Conservation (phyloP, 1,140 invertebrate genomes). For the Cydia amplana region DNA sequence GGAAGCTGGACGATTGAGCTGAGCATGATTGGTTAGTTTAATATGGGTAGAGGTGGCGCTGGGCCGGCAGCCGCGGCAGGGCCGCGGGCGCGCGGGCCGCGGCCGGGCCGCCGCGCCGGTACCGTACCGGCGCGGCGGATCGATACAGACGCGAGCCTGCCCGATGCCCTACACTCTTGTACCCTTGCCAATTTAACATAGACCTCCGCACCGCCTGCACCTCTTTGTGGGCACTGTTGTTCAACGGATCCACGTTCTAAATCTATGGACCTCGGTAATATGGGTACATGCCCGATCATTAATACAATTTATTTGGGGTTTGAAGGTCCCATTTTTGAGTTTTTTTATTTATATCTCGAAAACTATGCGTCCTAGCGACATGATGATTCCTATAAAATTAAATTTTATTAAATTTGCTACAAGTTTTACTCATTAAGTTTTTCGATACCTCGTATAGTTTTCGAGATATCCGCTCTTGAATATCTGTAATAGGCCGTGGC, state of each 20-base stretch:
- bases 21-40: background rate
- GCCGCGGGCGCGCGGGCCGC: conserved; percentile 46
- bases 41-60: conserved; percentile 14
- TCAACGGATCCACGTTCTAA: background rate
- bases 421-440: too few species aligned
- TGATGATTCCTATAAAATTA: too few species aligned
- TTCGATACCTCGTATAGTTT: too few species aligned
- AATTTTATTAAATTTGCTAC: too few species aligned
- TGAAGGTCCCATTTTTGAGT: too few species aligned
- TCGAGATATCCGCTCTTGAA: too few species aligned
- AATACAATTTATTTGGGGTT: too few species aligned
- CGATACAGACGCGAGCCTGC: conserved; percentile 52
- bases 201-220: conserved; percentile 37
- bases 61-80: conserved; percentile 30
- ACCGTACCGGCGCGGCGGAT: conserved; percentile 43
- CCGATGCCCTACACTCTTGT: conserved; percentile 46
- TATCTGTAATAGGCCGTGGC: too few species aligned
- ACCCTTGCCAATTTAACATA: conserved; percentile 48
- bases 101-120: background rate
- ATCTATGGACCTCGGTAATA: conserved; percentile 36
- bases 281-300: conserved; percentile 34
- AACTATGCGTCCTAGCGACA: too few species aligned
- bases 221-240: conserved; percentile 35
- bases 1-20: background rate
- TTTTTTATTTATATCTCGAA: too few species aligned